Base-by-base conservation (phyloP, 2,888 invertebrate species). In the Marasmarcha lunaedactyla region DNA sequence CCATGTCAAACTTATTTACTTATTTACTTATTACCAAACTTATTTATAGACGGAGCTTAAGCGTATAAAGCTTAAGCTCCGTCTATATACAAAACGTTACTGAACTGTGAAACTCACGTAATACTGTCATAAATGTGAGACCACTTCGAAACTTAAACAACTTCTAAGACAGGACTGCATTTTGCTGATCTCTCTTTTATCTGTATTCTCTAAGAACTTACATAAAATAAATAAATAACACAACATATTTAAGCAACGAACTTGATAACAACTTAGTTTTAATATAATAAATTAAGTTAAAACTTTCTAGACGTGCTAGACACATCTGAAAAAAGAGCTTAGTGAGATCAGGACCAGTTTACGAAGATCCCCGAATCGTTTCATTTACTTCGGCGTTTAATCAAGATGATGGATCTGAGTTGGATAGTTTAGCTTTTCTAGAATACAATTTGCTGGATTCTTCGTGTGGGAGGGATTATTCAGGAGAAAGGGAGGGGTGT, bases 371-470 rank as follows among this genome's bases (percentile, higher is more conserved):
- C 6, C 11, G 30, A 3, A 3, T 9, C 10, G 6, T 11, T 30
- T 7, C 2, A n/a, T 30, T 51, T 45, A 44, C 43, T 42, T 42
- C 40, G 37, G 46, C 10, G 37, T 36, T 15, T 33, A 14, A 46
- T 51, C 49, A 50, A 46, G 41, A 51, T 42, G 50, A 51, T 45
- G 46, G 72, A 40, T 66, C 72, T 56, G 46, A 36, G 42, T 47
- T 54, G 39, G 53, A 49, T 61, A 65, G 73, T 56, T 59, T 54
- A 68, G 57, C 68, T 71, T 70, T 71, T 62, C 51, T 70, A 66
- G 70, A 74, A 71, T 5, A 20, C 20, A 20, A 5, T 5, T 20
- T 7, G 20, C 20, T 20, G n/a, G n/a, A n/a, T n/a, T n/a, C n/a
- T n/a, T n/a, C 25, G 9, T 25, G 25, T 30, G 11, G 30, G 30